Evolutionary conservation across 1,140 invertebrate genomes (phyloP).

Genomic region (Bombus polaris): DNA sequence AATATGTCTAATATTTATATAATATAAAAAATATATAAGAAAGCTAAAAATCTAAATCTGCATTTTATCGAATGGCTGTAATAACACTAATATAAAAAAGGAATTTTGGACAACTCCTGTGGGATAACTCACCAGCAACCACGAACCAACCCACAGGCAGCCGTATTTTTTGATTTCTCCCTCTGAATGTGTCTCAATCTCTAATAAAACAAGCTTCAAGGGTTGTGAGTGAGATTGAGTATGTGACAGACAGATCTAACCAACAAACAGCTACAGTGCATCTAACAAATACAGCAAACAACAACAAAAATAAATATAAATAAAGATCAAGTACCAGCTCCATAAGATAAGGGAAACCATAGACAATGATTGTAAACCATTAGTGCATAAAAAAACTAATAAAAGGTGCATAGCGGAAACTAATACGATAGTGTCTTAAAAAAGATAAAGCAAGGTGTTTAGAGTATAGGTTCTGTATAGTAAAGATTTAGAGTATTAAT

Average conservation of each 20-base stretch:
- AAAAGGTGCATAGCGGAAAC: slow-evolving; percentile 62
- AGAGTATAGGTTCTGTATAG: slow-evolving; percentile 49
- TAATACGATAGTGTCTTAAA: slow-evolving; percentile 56
- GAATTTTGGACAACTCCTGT: slow-evolving; percentile 80
- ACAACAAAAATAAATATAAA: slow-evolving; percentile 83
- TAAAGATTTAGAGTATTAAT: slow-evolving; percentile 20
- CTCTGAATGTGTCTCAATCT: slow-evolving; percentile 82
- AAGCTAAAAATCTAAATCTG: slow-evolving; percentile 11
- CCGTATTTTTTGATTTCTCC: slow-evolving; percentile 80
- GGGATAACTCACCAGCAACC: slow-evolving; percentile 82
- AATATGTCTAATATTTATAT: background rate
- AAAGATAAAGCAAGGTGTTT: slow-evolving; percentile 62
- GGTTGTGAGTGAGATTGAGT: slow-evolving; percentile 81
- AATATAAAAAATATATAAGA: background rate
- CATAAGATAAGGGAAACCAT: slow-evolving; percentile 71
- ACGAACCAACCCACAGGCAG: slow-evolving; percentile 82
- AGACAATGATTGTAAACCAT: slow-evolving; percentile 60
- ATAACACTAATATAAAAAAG: slow-evolving; percentile 61
- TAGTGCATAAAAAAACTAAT: slow-evolving; percentile 65
- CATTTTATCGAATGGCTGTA: slow-evolving; percentile 35
- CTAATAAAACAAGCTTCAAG: slow-evolving; percentile 82
- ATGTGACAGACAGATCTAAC: slow-evolving; percentile 82
- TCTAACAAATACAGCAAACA: slow-evolving; percentile 83
- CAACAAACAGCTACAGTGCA: slow-evolving; percentile 83
- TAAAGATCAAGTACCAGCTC: slow-evolving; percentile 76